A percentile compares a stretch with the other conserved stretches of the same genome.
phyloP scores from a whole-genome alignment of 2,113 vertebrate genomes.

The Lepisosteus oculatus region DNA sequence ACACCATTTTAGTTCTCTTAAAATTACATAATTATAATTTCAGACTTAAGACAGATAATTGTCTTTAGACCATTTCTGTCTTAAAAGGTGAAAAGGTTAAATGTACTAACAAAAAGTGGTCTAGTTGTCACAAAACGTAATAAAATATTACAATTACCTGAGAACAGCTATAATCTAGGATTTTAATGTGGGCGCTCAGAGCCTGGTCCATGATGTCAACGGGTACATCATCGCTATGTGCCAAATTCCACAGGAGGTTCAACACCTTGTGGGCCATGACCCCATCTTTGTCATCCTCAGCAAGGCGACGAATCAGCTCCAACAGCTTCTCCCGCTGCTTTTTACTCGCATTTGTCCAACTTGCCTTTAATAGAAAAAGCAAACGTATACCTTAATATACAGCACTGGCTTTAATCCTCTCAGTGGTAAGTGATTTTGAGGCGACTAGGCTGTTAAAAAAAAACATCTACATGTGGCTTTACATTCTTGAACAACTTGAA shows the following conservation, averaged over 20 bases:
- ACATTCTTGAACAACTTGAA: neutral
- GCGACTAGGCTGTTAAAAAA: neutral
- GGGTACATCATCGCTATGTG: constrained; percentile 97
- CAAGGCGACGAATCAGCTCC: constrained; percentile 92
- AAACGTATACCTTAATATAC: too few species aligned
- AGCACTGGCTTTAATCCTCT: too few species aligned
- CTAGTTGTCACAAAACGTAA: too few species aligned
- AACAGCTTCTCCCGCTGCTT: constrained; percentile 97
- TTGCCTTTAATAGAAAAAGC: constrained; percentile 69
- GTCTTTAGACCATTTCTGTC: too few species aligned
- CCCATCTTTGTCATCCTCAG: constrained; percentile 97
- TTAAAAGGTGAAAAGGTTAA: too few species aligned
- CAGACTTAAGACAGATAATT: too few species aligned
- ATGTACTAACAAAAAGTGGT: too few species aligned
- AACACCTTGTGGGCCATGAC: constrained; percentile 99
- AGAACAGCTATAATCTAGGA: constrained; percentile 98
- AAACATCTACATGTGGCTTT: too few species aligned
- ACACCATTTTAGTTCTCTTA: too few species aligned
- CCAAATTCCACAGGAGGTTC: constrained; percentile 96
- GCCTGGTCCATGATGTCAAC: constrained; percentile 99
- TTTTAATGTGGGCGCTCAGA: constrained; percentile 98
- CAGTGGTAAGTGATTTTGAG: too few species aligned
- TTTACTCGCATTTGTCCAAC: constrained; percentile 99
- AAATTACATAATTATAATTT: too few species aligned
- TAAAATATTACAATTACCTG: constrained; percentile 68